Evolutionary conservation across 2,888 invertebrate species (phyloP).

Genomic region (Drosophila emarginata): DNA sequence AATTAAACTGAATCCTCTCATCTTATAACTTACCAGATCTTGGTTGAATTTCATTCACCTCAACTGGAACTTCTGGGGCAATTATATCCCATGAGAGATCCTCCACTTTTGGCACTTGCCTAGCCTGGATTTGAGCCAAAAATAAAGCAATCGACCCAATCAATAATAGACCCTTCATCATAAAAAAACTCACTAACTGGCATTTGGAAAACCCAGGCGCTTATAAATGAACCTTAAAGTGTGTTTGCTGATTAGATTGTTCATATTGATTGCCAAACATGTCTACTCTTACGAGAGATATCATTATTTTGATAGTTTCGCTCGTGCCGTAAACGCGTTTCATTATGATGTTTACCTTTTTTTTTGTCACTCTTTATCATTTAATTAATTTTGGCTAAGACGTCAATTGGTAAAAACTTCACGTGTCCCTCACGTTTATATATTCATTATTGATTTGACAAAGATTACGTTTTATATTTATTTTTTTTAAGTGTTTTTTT

Average conservation of each 20-base stretch:
- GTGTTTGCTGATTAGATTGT: constrained; percentile 52
- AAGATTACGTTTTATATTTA: background rate
- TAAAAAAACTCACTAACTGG: constrained; percentile 35
- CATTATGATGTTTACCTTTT: constrained; percentile 12
- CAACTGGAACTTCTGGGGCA: constrained; percentile 40
- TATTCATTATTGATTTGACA: constrained; percentile 5
- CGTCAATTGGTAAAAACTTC: constrained; percentile 23
- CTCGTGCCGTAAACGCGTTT: constrained; percentile 29
- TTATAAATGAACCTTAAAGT: constrained; percentile 44
- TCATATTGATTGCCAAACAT: constrained; percentile 23
- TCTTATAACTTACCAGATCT: constrained; percentile 40
- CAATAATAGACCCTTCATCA: constrained; percentile 51
- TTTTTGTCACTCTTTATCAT: constrained; percentile 44
- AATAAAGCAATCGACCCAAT: constrained; percentile 43
- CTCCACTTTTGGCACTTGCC: constrained; percentile 43
- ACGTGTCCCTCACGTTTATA: constrained; percentile 61
- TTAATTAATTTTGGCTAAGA: constrained; percentile 53
- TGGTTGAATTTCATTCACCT: constrained; percentile 24
- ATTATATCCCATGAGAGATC: constrained; percentile 49
- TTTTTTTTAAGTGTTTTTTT: constrained; percentile 11
- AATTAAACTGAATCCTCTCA: too few relatives aligned
- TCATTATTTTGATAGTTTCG: constrained; percentile 34
- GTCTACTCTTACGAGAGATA: constrained; percentile 20
- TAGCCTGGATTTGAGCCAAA: constrained; percentile 43
- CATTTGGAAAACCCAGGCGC: constrained; percentile 31